These are phyloP conservation scores for Melanotus villosus DNA, from an alignment of 2,888 invertebrate genomes.

Conservation along the genomic window DNA sequence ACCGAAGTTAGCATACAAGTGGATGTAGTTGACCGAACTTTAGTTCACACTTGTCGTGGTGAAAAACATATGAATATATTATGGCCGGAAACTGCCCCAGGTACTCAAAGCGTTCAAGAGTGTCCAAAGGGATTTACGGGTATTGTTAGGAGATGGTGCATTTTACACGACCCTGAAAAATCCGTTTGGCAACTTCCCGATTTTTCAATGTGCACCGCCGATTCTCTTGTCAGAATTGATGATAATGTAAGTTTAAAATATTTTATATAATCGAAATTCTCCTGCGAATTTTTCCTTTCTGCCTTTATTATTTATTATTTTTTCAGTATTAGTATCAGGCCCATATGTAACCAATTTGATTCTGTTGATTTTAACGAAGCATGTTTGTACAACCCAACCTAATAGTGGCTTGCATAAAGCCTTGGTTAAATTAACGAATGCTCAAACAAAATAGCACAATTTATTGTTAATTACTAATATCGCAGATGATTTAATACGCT, in stretches of 20 bases:
- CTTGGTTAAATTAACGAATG: too few species aligned
- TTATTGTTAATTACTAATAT: too few species aligned
- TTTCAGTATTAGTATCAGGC: too few species aligned
- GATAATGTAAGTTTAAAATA: conserved; percentile 71
- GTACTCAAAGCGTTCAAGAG: conserved; percentile 77
- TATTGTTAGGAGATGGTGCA: conserved; percentile 72
- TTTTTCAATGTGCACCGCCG: conserved; percentile 81
- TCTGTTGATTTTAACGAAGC: too few species aligned
- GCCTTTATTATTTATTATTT: too few species aligned
- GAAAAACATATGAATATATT: conserved; percentile 73
- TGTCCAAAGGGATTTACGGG: conserved; percentile 74
- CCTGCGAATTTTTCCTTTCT: too few species aligned
- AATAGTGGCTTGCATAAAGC: too few species aligned
- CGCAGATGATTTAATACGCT: too few species aligned
- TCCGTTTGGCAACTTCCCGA: conserved; percentile 84
- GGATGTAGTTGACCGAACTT: conserved; percentile 74
- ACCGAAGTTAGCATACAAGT: conserved; percentile 77
- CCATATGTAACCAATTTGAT: too few species aligned
- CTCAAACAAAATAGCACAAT: too few species aligned
- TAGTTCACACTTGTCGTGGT: conserved; percentile 73
- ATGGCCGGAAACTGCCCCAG: conserved; percentile 82
- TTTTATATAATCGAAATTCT: too few species aligned
- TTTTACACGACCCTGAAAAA: conserved; percentile 74
- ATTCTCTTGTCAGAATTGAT: conserved; percentile 75
- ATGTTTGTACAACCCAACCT: too few species aligned